These are phyloP conservation scores for Octopus bimaculoides DNA, from an alignment of 1,140 invertebrate genomes.

Conservation along the genomic window DNA sequence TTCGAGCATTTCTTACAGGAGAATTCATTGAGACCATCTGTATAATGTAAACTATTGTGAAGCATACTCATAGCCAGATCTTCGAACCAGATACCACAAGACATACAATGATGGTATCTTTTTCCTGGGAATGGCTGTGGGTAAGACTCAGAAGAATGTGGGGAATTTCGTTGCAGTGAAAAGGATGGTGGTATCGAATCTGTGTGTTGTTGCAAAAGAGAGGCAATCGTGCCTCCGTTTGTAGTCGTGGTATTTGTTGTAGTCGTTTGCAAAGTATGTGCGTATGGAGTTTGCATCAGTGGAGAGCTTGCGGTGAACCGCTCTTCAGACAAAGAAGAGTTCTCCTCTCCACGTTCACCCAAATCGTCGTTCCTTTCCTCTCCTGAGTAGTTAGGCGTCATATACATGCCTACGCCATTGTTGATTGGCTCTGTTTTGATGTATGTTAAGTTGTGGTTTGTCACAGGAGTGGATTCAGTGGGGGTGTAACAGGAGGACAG, in stretches of 20 bases:
- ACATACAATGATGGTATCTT: slow-evolving; percentile 30
- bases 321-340: slow-evolving; percentile 4
- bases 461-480: neutral
- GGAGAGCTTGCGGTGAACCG: neutral
- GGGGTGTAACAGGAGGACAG: neutral
- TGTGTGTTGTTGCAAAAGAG: neutral
- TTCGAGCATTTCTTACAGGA: slow-evolving; percentile 12
- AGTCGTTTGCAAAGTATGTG: neutral
- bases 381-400: slow-evolving; percentile 5
- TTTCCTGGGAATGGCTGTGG: slow-evolving; percentile 4
- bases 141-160: neutral
- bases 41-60: slow-evolving; percentile 43
- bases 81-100: slow-evolving; percentile 47
- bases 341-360: neutral
- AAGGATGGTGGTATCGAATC: slow-evolving; percentile 5
- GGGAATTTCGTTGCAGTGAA: slow-evolving; percentile 7
- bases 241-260: neutral
- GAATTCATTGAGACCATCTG: slow-evolving; percentile 33
- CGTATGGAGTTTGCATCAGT: slow-evolving; percentile 8
- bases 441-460: neutral
- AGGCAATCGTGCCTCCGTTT: slow-evolving; percentile 4
- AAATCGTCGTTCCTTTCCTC: neutral
- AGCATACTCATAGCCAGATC: slow-evolving; percentile 45
- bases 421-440: neutral
- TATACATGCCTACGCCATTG: neutral